Evolutionary conservation across 2,888 invertebrate species (phyloP).

Genomic region (Notocelia uddmanniana): DNA sequence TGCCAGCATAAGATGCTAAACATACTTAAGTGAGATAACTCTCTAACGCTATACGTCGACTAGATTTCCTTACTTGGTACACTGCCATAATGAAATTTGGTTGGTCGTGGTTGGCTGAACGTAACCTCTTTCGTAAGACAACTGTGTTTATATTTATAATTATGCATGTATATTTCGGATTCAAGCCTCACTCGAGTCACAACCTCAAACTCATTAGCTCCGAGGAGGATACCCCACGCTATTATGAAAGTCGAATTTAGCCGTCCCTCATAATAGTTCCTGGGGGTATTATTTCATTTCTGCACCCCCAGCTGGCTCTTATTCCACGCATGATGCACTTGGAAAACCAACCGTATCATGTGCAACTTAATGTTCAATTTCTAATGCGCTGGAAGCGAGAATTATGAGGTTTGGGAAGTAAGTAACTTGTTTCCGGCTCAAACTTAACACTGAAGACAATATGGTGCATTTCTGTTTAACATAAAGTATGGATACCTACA

Average conservation of each 20-base stretch:
- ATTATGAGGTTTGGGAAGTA: constrained; percentile 13
- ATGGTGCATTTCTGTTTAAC: constrained; percentile 35
- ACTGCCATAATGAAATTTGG: no score
- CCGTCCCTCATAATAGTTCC: constrained; percentile 38
- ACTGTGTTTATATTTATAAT: no score
- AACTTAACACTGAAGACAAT: constrained; percentile 43
- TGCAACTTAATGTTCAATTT: not conserved
- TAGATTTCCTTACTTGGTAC: no score
- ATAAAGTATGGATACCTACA: constrained; percentile 14
- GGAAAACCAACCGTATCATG: not conserved
- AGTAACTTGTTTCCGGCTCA: constrained; percentile 4
- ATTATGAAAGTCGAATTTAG: constrained; percentile 34
- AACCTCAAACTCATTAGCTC: constrained; percentile 31
- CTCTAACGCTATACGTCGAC: no score
- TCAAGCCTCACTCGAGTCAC: not conserved
- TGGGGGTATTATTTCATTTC: constrained; percentile 38
- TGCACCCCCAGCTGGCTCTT: not conserved
- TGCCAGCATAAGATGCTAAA: no score
- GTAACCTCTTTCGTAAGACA: no score
- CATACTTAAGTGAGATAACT: no score
- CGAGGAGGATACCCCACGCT: constrained; percentile 10
- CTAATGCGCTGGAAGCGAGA: no score
- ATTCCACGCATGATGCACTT: not conserved
- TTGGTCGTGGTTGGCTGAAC: no score
- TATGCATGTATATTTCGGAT: not conserved